Base-by-base conservation (phyloP, 2,797 vertebrate species). In the Oreonectes daqikongensis region DNA sequence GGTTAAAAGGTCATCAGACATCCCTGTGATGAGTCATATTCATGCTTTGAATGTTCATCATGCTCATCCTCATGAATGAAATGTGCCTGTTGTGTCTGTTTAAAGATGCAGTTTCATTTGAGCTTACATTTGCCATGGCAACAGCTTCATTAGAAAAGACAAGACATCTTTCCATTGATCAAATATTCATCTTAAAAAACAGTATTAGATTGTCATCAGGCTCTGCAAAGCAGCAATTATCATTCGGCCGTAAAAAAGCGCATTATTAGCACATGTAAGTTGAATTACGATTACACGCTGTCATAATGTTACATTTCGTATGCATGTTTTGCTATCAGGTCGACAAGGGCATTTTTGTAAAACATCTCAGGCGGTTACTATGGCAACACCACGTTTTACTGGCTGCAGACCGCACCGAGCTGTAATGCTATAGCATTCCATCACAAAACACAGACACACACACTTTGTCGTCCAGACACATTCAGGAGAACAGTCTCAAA, bases 371-470 rank as follows among this genome's bases (percentile, higher is more conserved):
- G 78, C 86, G 82, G 93, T 94, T 92, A 79, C 92, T 90, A 91
- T 92, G 87, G 91, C 88, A 94, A 94, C 92, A 84, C 85, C 86
- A 90, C 86, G 89, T 88, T 89, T 88, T 89, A 81, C 79, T 78
- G 78, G 75, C 82, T 83, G 81, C 77, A 79, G 77, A 77, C 72
- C 38, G 57, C 69, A 77, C 59, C 57, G 77, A 80, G 79, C 82
- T 81, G 71, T 84, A 84, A 79, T 53, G 28, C 77, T 83, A 78
- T 83, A 83, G 82, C 82, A 83, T 85, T 83, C 72, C 79, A 79
- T 83, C 79, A 74, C 78, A 74, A 80, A 73, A 82, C 74, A 77
- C 71, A 73, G 77, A 80, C 72, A 68, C 60, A 53, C 35, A 53
- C 35, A 73, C 70, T 26, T 38, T 65, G 42, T 77, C 18, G 53